phyloP scores from a whole-genome alignment of 23 tunicate genomes.

The Clavelina lepadiformis region DNA sequence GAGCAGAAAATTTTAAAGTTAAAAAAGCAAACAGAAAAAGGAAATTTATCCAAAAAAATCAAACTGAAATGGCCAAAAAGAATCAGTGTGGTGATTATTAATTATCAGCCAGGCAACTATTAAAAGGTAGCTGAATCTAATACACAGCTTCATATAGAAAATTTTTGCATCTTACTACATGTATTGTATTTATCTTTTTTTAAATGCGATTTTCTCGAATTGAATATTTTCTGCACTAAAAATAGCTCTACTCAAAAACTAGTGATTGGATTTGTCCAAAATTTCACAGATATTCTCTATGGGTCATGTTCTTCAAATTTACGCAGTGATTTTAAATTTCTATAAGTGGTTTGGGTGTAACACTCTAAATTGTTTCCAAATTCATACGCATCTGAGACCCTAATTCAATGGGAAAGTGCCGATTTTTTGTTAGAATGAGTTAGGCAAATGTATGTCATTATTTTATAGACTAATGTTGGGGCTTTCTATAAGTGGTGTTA shows the following conservation, averaged over 20 bases:
- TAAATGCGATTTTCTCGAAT: slow-evolving; percentile 12
- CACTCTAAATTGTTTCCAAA: neutral
- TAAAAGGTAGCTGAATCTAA: too few relatives aligned
- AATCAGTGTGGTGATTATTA: slow-evolving; percentile 9
- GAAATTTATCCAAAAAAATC: too few relatives aligned
- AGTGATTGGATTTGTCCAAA: slow-evolving; percentile 5
- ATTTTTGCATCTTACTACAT: too few relatives aligned
- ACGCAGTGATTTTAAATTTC: slow-evolving; percentile 1
- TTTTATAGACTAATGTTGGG: neutral
- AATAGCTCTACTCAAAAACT: slow-evolving; percentile 10
- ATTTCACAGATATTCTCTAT: neutral
- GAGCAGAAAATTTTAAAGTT: neutral
- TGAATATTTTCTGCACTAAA: slow-evolving; percentile 1
- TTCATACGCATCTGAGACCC: neutral
- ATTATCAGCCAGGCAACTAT: neutral
- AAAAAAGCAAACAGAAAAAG: too few relatives aligned
- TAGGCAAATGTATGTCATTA: slow-evolving; percentile 1
- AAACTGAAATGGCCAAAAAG: neutral
- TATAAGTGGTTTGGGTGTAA: neutral
- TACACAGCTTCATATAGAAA: too few relatives aligned
- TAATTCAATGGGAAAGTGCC: neutral
- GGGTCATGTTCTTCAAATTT: neutral
- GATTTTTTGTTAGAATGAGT: neutral
- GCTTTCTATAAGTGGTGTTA: neutral
- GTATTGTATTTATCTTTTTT: too few relatives aligned